phyloP scores from a whole-genome alignment of 2,113 vertebrate genomes.

The Gasterosteus nipponicus region DNA sequence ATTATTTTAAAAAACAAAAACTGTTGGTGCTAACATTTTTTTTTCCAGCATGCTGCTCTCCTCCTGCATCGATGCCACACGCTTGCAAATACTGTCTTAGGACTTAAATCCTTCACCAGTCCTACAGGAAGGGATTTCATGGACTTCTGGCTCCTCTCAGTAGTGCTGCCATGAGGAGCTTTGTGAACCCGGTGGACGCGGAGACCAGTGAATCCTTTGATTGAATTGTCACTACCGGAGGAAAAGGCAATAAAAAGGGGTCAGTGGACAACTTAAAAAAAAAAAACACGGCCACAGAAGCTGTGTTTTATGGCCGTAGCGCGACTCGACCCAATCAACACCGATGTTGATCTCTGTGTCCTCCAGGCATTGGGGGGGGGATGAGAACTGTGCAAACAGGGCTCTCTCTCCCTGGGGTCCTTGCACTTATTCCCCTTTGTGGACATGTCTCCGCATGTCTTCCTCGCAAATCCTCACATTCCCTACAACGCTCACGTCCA shows the following conservation, averaged over 20 bases:
- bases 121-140: slow-evolving; percentile 68
- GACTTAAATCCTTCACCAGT: slow-evolving; percentile 60
- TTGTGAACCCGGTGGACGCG: slow-evolving; percentile 56
- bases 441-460: slow-evolving; percentile 32
- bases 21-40: background rate
- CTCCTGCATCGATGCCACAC: slow-evolving; percentile 20
- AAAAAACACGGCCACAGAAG: slow-evolving; percentile 21
- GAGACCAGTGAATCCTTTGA: slow-evolving; percentile 67
- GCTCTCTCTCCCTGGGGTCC: slow-evolving; percentile 60
- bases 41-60: slow-evolving; percentile 1
- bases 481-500: slow-evolving; percentile 15
- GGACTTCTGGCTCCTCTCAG: slow-evolving; percentile 58
- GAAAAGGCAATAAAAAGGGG: slow-evolving; percentile 69
- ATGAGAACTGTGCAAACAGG: slow-evolving; percentile 59
- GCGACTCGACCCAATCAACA: slow-evolving; percentile 55
- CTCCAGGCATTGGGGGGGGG: slow-evolving; percentile 21
- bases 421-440: slow-evolving; percentile 36
- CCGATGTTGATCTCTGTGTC: slow-evolving; percentile 54
- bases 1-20: slow-evolving; percentile 18
- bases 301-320: slow-evolving; percentile 41
- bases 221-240: slow-evolving; percentile 71
- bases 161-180: slow-evolving; percentile 64
- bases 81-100: slow-evolving; percentile 45
- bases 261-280: slow-evolving; percentile 67
- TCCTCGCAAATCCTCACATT: slow-evolving; percentile 24